phyloP scores from a whole-genome alignment of 1,140 invertebrate species.

The Drosophila littoralis region DNA sequence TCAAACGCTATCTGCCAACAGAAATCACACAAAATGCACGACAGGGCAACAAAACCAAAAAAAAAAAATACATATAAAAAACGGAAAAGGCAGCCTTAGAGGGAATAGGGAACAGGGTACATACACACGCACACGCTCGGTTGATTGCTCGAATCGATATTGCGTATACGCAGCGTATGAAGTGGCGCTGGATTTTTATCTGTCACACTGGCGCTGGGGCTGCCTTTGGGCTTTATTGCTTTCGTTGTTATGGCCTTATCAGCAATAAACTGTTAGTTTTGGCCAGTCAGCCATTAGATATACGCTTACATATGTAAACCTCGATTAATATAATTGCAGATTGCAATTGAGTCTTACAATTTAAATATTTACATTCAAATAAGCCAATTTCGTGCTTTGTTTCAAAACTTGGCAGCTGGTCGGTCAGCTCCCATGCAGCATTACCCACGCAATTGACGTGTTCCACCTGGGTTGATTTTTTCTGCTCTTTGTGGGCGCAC shows the following conservation, averaged over 20 bases:
- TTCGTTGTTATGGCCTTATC: slow-evolving; percentile 74
- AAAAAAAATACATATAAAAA: slow-evolving; percentile 38
- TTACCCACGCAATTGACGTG: slow-evolving; percentile 15
- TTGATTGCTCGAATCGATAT: slow-evolving; percentile 67
- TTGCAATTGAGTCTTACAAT: slow-evolving; percentile 5
- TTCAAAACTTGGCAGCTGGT: not conserved
- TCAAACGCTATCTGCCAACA: slow-evolving; percentile 68
- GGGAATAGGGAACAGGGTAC: not conserved
- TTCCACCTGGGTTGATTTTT: slow-evolving; percentile 24
- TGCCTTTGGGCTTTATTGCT: slow-evolving; percentile 72
- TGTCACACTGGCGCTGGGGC: slow-evolving; percentile 37
- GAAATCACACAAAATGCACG: slow-evolving; percentile 65
- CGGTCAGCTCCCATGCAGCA: slow-evolving; percentile 8
- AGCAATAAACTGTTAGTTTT: slow-evolving; percentile 73
- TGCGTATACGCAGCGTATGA: slow-evolving; percentile 64
- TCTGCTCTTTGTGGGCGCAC: slow-evolving; percentile 32
- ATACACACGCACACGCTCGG: slow-evolving; percentile 31
- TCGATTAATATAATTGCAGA: slow-evolving; percentile 51
- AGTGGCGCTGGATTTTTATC: slow-evolving; percentile 52
- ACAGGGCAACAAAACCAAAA: slow-evolving; percentile 19
- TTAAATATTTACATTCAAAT: slow-evolving; percentile 39
- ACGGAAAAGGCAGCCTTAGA: slow-evolving; percentile 7
- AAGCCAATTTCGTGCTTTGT: slow-evolving; percentile 72
- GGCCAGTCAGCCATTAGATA: slow-evolving; percentile 28
- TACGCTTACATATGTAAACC: slow-evolving; percentile 17